These are phyloP conservation scores for Osedax frankpressi DNA, from an alignment of 2,888 invertebrate genomes.

Conservation along the genomic window DNA sequence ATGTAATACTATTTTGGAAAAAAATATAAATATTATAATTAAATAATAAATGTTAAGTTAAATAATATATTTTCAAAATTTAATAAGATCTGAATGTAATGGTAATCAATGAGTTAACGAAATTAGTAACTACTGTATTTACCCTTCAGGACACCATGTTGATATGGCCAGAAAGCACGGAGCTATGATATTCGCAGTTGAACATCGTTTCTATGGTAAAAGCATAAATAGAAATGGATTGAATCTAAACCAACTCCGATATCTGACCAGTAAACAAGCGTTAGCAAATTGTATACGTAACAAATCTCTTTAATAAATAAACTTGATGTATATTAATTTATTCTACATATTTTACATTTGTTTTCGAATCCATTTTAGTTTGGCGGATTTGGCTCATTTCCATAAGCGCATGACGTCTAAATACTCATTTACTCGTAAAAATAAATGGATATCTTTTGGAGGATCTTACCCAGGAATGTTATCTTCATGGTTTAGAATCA, in stretches of 20 bases:
- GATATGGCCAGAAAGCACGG: constrained; percentile 29
- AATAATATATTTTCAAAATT: no score
- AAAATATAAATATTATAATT: no score
- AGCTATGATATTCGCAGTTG: constrained; percentile 31
- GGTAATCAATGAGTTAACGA: no score
- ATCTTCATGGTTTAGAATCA: constrained; percentile 34
- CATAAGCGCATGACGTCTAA: constrained; percentile 25
- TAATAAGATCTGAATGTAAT: no score
- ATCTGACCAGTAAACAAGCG: constrained; percentile 4
- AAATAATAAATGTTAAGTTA: no score
- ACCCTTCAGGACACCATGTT: constrained; percentile 30
- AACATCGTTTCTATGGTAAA: constrained; percentile 33
- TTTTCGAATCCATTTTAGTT: no score
- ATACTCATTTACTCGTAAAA: constrained; percentile 25
- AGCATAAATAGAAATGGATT: constrained; percentile 31
- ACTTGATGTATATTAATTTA: no score
- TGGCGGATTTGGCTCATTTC: constrained; percentile 32
- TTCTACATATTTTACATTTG: no score
- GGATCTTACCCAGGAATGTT: constrained; percentile 33
- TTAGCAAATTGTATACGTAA: constrained; percentile 1
- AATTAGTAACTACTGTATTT: no score
- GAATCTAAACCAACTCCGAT: constrained; percentile 3
- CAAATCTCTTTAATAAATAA: no score
- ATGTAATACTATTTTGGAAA: no score
- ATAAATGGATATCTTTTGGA: constrained; percentile 33